A percentile compares a stretch with the other conserved stretches of the same genome.
Conservation (phyloP, 2,797 vertebrate species). For the Tapirus indicus region DNA sequence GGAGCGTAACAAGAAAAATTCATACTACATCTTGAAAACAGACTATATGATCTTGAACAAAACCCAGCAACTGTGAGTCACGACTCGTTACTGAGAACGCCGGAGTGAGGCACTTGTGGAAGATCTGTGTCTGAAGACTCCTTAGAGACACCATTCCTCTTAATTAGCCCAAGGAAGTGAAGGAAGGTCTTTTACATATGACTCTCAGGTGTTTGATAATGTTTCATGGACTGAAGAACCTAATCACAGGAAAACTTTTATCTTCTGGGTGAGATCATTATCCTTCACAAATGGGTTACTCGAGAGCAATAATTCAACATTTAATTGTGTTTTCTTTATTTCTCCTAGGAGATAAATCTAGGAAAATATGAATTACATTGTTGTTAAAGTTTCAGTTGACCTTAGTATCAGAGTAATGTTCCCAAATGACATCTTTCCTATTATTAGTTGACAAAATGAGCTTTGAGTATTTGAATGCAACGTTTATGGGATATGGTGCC, state of each 20-base stretch:
- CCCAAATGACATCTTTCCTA: conserved; percentile 54
- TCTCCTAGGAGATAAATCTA: conserved; percentile 73
- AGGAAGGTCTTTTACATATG: conserved; percentile 38
- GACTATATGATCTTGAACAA: conserved; percentile 60
- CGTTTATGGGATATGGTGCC: not conserved
- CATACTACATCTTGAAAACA: conserved; percentile 49
- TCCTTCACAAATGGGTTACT: conserved; percentile 76
- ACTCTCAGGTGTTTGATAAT: conserved; percentile 64
- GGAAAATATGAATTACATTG: conserved; percentile 59
- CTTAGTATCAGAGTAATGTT: conserved; percentile 53
- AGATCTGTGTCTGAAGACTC: not conserved
- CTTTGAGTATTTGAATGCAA: conserved; percentile 17
- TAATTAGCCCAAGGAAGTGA: conserved; percentile 67
- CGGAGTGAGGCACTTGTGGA: not conserved
- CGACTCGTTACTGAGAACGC: conserved; percentile 1
- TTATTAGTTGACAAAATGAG: conserved; percentile 53
- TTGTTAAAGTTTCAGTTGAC: conserved; percentile 58
- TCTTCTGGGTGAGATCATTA: conserved; percentile 79
- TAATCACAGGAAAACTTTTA: conserved; percentile 72
- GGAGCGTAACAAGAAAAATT: conserved; percentile 43
- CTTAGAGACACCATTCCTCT: conserved; percentile 28
- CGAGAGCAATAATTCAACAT: conserved; percentile 69
- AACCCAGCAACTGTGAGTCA: conserved; percentile 42
- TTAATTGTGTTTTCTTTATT: conserved; percentile 79
- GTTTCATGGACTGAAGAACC: conserved; percentile 34